Percentiles rank a stretch among this genome's conserved stretches.
These are phyloP conservation scores for Platorchestia sp. DNA, from an alignment of 1,140 invertebrate genomes.

Conservation along the genomic window DNA sequence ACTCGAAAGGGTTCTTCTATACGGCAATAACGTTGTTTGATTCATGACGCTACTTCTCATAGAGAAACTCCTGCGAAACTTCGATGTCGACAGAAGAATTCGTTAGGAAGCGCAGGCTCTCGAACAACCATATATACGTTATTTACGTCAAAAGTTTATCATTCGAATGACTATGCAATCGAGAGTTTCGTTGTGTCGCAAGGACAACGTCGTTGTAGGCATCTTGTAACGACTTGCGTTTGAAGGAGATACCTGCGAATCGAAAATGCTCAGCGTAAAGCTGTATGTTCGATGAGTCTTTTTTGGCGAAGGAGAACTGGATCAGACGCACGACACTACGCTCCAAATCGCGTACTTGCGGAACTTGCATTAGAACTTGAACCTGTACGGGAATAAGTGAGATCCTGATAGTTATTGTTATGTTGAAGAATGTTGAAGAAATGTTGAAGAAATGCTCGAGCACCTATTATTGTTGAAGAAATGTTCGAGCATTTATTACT, in stretches of 20 bases:
- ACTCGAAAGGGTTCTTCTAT: neutral
- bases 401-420: too few species aligned
- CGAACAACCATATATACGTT: neutral
- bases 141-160: neutral
- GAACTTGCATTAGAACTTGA: neutral
- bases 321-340: neutral
- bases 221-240: neutral
- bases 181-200: neutral
- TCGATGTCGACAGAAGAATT: neutral
- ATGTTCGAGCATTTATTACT: too few species aligned
- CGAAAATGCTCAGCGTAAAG: neutral
- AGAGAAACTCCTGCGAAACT: neutral
- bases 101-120: neutral
- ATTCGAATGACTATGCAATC: neutral
- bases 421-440: too few species aligned
- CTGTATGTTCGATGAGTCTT: neutral
- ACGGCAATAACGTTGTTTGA: neutral
- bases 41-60: conserved; percentile 3
- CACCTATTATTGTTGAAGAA: too few species aligned
- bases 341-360: neutral
- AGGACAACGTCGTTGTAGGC: neutral
- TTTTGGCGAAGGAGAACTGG: neutral
- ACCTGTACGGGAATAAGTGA: too few species aligned
- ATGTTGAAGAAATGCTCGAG: too few species aligned
- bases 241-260: neutral